Evolutionary conservation across 1,140 invertebrate genomes (phyloP), one percentile per base, ranked within the genome.

Genomic region (Globodera rostochiensis): DNA sequence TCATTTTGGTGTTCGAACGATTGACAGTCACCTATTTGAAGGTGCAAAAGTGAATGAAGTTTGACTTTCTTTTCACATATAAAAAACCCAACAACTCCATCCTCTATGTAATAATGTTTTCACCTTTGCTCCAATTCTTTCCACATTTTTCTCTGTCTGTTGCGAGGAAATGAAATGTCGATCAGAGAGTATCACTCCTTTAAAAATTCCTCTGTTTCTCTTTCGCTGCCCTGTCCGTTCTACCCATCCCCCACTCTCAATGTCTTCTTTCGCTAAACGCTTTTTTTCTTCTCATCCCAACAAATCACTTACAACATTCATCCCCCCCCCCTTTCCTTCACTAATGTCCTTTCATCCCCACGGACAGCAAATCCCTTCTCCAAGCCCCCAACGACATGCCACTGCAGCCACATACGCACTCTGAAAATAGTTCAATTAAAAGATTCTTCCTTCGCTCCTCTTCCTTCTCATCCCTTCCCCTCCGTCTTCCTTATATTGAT

Each of bases 341-440:
- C 71, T 73, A 73, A 73, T 73, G 71, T 64, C 57, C 57, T 13
- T 64, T 19, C 57, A 11, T 19, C 57, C 57, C 19, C 57, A 64
- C 57, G 57, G 57, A 64, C 57, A n/a, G 57, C 57, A 64, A 13
- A 64, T 64, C 57, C 57, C 57, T 64, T 64, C 15, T 64, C 57
- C 57, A 64, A 64, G 11, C 57, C 57, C 57, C 13, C 57, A 15
- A 64, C 57, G 11, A 64, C 57, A 13, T 36, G 15, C 57, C 13
- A 64, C 57, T 19, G 36, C 36, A 64, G 57, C 57, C 57, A 64
- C 57, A 64, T 64, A 64, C 57, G 57, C 57, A 19, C 57, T 64
- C 57, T 64, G 19, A 64, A 64, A 64, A 64, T 64, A 15, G 57
- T 64, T 64, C 13, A 64, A 64, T 64, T 64, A 64, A 64, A 64